Conservation (phyloP, 2,888 invertebrate genomes). For the Nemurella pictetii region DNA sequence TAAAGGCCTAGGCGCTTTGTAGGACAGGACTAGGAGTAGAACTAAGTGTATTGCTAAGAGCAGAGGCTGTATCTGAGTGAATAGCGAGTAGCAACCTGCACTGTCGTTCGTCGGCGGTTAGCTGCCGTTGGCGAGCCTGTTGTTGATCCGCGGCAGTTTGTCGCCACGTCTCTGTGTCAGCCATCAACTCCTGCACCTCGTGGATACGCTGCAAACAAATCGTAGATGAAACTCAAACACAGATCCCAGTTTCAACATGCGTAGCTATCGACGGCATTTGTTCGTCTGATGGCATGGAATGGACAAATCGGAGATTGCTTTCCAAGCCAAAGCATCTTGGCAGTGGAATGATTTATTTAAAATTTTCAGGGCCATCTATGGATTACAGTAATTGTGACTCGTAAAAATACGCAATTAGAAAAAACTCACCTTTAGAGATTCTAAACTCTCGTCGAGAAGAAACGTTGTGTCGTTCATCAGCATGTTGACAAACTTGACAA, state of each 20-base stretch:
- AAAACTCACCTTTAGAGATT: slow-evolving; percentile 67
- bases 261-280: background rate
- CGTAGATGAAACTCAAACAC: background rate
- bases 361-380: no score
- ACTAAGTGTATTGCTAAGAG: no score
- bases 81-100: no score
- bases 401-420: no score
- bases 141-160: slow-evolving; percentile 68
- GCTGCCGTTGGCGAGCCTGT: slow-evolving; percentile 74
- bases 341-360: no score
- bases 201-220: slow-evolving; percentile 55
- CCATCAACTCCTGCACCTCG: slow-evolving; percentile 82
- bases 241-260: background rate
- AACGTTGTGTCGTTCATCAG: slow-evolving; percentile 98
- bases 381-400: no score
- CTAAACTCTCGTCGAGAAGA: slow-evolving; percentile 91
- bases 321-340: no score
- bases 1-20: no score
- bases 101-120: slow-evolving; percentile 82
- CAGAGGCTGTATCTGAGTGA: no score
- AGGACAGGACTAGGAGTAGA: no score
- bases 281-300: background rate
- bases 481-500: slow-evolving; percentile 97
- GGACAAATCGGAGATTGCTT: background rate
- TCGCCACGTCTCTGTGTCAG: slow-evolving; percentile 68